Evolutionary conservation across 1,140 invertebrate genomes (phyloP).

Genomic region (Nylanderia fulva): DNA sequence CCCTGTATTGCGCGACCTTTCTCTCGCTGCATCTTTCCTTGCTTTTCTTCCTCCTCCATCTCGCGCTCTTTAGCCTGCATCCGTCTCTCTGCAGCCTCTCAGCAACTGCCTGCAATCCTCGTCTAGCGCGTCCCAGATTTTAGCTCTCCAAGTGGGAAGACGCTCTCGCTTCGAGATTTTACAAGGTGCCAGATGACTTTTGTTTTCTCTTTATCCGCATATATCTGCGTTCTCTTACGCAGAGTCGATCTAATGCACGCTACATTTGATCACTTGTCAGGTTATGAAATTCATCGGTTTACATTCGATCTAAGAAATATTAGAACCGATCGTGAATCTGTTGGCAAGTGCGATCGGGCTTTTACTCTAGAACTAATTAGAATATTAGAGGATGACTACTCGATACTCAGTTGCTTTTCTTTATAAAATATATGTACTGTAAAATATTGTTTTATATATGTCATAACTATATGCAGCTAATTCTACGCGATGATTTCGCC

Average conservation of each 20-base stretch:
- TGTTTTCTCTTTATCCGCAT: constrained; percentile 26
- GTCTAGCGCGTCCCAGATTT: constrained; percentile 61
- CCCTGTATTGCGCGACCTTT: constrained; percentile 39
- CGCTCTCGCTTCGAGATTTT: constrained; percentile 56
- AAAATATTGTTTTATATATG: no score
- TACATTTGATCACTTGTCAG: neutral
- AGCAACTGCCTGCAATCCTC: constrained; percentile 38
- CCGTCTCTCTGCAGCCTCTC: constrained; percentile 4
- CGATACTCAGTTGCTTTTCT: neutral
- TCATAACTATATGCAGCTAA: no score
- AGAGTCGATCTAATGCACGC: neutral
- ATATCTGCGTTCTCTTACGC: constrained; percentile 39
- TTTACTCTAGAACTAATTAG: constrained; percentile 11
- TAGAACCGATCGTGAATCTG: neutral
- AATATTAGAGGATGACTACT: neutral
- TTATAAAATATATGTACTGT: neutral
- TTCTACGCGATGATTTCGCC: neutral
- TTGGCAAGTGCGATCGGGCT: neutral
- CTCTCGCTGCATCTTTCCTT: neutral
- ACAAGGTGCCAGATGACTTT: constrained; percentile 51
- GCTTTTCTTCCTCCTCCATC: neutral
- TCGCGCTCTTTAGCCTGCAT: constrained; percentile 25
- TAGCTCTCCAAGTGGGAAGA: constrained; percentile 64
- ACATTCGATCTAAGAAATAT: neutral
- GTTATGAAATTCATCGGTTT: neutral